Evolutionary conservation across 2,888 invertebrate species (phyloP).

Genomic region (Drosophila monieri): DNA sequence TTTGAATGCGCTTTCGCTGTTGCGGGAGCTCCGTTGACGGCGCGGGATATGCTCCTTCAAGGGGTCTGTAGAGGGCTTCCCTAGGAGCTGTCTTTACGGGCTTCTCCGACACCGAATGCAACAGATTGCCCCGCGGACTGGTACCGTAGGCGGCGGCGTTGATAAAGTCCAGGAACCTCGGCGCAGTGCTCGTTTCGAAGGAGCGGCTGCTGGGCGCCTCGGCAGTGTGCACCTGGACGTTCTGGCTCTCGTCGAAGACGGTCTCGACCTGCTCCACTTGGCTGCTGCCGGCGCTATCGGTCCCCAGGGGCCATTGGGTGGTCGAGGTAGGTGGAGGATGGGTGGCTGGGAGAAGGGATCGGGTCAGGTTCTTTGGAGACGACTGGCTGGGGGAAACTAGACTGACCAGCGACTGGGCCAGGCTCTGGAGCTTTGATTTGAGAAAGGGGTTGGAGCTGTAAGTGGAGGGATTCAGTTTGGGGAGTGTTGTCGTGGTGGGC

Average conservation of each 20-base stretch:
- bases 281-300: slow-evolving; percentile 50
- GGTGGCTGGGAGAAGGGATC: slow-evolving; percentile 6
- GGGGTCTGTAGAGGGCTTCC: slow-evolving; percentile 8
- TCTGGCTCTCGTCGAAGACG: slow-evolving; percentile 76
- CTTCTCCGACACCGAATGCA: slow-evolving; percentile 61
- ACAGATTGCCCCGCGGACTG: slow-evolving; percentile 59
- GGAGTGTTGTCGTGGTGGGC: slow-evolving; percentile 48
- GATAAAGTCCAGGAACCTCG: slow-evolving; percentile 64
- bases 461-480: slow-evolving; percentile 30
- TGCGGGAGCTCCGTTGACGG: slow-evolving; percentile 26
- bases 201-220: slow-evolving; percentile 53
- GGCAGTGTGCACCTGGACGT: slow-evolving; percentile 69
- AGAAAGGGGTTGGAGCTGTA: slow-evolving; percentile 71
- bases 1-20: slow-evolving; percentile 77
- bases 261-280: slow-evolving; percentile 63
- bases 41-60: slow-evolving; percentile 10
- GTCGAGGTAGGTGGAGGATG: neutral
- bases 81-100: slow-evolving; percentile 17
- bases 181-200: slow-evolving; percentile 58
- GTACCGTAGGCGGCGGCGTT: slow-evolving; percentile 66
- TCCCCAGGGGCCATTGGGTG: slow-evolving; percentile 41
- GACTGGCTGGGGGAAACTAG: slow-evolving; percentile 49
- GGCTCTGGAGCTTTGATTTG: slow-evolving; percentile 56
- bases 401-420: slow-evolving; percentile 60
- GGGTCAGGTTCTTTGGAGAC: slow-evolving; percentile 28